Evolutionary conservation across 1,140 invertebrate species (phyloP).

Genomic region (Danaus melanippus): DNA sequence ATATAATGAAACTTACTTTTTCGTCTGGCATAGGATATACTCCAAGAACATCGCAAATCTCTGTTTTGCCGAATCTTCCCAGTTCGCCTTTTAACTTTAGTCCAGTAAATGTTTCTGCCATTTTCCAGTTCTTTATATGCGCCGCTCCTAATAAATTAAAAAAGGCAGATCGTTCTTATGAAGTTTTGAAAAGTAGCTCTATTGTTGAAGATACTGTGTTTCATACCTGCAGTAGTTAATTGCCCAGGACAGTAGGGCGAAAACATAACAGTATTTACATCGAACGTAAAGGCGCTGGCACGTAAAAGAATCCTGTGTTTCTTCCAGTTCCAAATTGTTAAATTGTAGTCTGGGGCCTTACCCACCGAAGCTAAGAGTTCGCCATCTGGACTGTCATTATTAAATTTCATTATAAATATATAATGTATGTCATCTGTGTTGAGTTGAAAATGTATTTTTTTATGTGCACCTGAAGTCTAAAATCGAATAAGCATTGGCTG

Average conservation of each 20-base stretch:
- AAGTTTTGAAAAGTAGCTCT: no score
- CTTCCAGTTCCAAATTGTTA: slow-evolving; percentile 92
- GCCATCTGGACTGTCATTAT: slow-evolving; percentile 79
- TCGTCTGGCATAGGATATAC: slow-evolving; percentile 88
- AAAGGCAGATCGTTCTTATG: no score
- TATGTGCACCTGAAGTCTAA: slow-evolving; percentile 82
- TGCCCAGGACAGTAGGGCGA: slow-evolving; percentile 83
- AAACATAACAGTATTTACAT: slow-evolving; percentile 85
- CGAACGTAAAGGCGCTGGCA: slow-evolving; percentile 85
- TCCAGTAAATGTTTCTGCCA: slow-evolving; percentile 90
- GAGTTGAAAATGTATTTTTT: slow-evolving; percentile 2
- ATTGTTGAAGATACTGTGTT: not conserved
- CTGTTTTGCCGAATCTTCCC: slow-evolving; percentile 91
- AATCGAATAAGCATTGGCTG: slow-evolving; percentile 79
- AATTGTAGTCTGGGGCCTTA: slow-evolving; percentile 86
- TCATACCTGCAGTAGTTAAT: slow-evolving; percentile 80
- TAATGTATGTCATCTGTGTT: not conserved
- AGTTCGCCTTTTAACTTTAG: slow-evolving; percentile 89
- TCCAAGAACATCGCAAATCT: slow-evolving; percentile 89
- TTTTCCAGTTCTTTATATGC: slow-evolving; percentile 96
- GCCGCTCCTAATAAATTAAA: slow-evolving; percentile 59
- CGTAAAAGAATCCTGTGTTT: slow-evolving; percentile 80
- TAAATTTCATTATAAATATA: not conserved
- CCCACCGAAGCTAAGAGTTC: slow-evolving; percentile 86
- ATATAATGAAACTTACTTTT: slow-evolving; percentile 73